These are phyloP conservation scores for Epirrhoe alternata DNA, from an alignment of 2,888 invertebrate genomes.

Conservation along the genomic window DNA sequence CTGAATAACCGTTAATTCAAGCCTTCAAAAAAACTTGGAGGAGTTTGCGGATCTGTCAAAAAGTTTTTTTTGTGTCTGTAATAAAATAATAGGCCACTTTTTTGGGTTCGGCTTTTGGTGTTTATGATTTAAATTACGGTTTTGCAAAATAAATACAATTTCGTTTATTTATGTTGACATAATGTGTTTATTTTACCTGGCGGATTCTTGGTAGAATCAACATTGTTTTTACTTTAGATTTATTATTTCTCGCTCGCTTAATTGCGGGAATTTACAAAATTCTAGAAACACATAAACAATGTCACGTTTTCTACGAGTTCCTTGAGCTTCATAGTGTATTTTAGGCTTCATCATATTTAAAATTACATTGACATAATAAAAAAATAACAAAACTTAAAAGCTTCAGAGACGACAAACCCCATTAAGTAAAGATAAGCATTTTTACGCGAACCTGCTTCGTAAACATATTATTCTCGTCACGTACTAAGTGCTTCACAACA, in stretches of 20 bases:
- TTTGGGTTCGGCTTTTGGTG: constrained; percentile 23
- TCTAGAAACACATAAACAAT: too few species aligned
- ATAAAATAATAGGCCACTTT: constrained; percentile 27
- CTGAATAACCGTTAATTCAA: constrained; percentile 35
- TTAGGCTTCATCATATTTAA: too few species aligned
- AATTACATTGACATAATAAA: not conserved
- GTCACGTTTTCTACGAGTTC: too few species aligned
- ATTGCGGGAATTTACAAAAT: too few species aligned
- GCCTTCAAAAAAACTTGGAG: constrained; percentile 13
- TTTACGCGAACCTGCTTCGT: constrained; percentile 1
- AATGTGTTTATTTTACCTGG: too few species aligned
- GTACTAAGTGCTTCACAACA: constrained; percentile 4
- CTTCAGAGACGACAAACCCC: constrained; percentile 14
- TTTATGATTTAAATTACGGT: not conserved
- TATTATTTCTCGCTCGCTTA: too few species aligned
- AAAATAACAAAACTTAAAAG: constrained; percentile 1
- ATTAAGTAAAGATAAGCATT: constrained; percentile 17
- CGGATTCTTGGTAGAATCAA: too few species aligned
- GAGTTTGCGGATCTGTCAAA: constrained; percentile 32
- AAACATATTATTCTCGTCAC: constrained; percentile 21
- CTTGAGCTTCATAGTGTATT: too few species aligned
- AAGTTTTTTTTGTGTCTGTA: constrained; percentile 26
- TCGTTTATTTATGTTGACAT: too few species aligned
- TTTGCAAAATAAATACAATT: too few species aligned
- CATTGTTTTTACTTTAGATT: too few species aligned